Conservation (phyloP, 2,888 invertebrate species). For the Caenorhabditis sinica region DNA sequence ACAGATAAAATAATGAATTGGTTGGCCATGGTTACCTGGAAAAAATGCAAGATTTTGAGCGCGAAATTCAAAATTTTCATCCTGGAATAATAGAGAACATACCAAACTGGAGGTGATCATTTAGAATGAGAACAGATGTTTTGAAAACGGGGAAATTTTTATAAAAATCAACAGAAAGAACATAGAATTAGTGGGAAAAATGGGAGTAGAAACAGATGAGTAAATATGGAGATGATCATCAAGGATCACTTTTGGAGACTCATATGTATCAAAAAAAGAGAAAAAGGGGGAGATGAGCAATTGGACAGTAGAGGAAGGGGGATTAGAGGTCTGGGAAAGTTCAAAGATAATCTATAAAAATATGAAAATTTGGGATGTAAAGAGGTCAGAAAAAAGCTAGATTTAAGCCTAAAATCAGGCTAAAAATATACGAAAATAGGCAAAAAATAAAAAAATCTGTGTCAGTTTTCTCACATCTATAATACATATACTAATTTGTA, state of each 20-base stretch:
- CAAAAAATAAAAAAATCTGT: too few species aligned
- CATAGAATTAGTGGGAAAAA: not conserved
- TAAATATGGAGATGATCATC: not conserved
- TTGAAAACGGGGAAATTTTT: not conserved
- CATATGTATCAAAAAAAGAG: not conserved
- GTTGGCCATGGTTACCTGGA: constrained; percentile 19
- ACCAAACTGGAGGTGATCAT: not conserved
- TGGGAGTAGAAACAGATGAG: not conserved
- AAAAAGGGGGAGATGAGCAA: too few species aligned
- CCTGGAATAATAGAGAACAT: not conserved
- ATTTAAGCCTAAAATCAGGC: too few species aligned
- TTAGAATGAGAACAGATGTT: not conserved
- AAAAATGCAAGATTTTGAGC: not conserved
- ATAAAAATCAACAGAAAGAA: not conserved
- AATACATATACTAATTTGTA: too few species aligned
- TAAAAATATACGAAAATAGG: too few species aligned
- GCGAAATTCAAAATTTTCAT: not conserved
- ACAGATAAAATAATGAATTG: constrained; percentile 1
- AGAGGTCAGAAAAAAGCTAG: too few species aligned
- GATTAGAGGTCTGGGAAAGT: too few species aligned
- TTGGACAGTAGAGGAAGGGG: too few species aligned
- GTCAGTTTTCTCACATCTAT: too few species aligned
- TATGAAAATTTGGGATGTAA: too few species aligned
- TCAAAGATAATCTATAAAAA: too few species aligned
- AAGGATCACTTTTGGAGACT: not conserved